Evolutionary conservation across 2,888 invertebrate genomes (phyloP), one percentile per base, ranked within the genome.

Genomic region (Cephus pulcher): DNA sequence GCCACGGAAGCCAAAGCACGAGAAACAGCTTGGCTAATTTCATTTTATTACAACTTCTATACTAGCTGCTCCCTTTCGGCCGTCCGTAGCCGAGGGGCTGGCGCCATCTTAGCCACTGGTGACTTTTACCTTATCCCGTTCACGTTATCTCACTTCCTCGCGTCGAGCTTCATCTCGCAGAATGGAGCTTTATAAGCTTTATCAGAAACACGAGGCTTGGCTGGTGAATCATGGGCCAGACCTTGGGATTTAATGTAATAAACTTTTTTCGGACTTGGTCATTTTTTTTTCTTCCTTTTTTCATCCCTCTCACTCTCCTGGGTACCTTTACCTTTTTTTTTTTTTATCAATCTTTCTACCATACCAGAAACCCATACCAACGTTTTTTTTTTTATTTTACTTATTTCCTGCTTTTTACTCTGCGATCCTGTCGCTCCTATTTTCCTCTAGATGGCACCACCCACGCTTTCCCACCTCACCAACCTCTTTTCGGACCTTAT

Each of bases 1-100:
- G 32, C 71, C 71, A 33, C 11, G 71, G 32, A 32, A 71, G 12
- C 81, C 76, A 73, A 79, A 80, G 78, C 78, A 78, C 76, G 74
- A 74, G 78, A 75, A 86, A 85, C 82, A 84, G 83, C 83, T 81
- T 78, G 82, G 84, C 85, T 87, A 87, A 87, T 86, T 87, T 86
- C 85, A 84, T 87, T 87, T 86, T 86, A 86, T 86, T 85, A 83
- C 84, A 81, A 81, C 84, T 84, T 71, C 71, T 71, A 32, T 71
- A 23, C 71, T 71, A 12, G 32, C 71, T 34, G 71, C 71, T 34
- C 33, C 71, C 71, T 32, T 12, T 71, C 71, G 71, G 32, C 32
- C 71, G 32, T 12, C 32, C 71, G 32, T 71, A 32, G 32, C 71
- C 23, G 12, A 71, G 71, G 33, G 71, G 33, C 23, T 56, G 71